These are phyloP conservation scores for Blastobasis adustella DNA, from an alignment of 2,888 invertebrate species.

Conservation along the genomic window DNA sequence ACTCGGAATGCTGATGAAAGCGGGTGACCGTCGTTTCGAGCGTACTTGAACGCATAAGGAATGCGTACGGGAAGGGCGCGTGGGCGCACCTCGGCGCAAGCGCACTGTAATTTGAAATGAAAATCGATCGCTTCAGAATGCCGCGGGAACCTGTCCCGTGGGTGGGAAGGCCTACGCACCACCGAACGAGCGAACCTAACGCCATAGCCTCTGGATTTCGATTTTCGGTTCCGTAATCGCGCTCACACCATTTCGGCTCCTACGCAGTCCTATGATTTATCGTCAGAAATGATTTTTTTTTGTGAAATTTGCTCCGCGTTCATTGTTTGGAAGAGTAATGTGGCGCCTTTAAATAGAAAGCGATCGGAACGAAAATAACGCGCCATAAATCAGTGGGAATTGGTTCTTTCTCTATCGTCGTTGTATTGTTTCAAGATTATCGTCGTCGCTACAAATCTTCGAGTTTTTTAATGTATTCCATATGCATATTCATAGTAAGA, in stretches of 20 bases:
- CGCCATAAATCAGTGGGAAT: background rate
- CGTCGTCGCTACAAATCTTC: no score
- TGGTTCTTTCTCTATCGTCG: background rate
- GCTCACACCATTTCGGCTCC: conserved; percentile 31
- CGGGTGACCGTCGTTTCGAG: conserved; percentile 33
- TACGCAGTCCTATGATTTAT: conserved; percentile 42
- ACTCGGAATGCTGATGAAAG: conserved; percentile 35
- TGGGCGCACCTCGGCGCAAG: conserved; percentile 36
- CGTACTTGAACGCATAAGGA: conserved; percentile 48
- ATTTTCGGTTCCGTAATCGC: conserved; percentile 33
- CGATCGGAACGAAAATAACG: conserved; percentile 8
- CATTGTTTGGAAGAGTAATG: conserved; percentile 14
- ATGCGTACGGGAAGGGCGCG: conserved; percentile 47
- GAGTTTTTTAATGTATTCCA: background rate
- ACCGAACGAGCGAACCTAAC: conserved; percentile 33
- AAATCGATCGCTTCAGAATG: conserved; percentile 61
- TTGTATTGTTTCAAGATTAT: no score
- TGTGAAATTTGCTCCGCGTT: conserved; percentile 14
- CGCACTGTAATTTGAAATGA: conserved; percentile 62
- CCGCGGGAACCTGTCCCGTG: conserved; percentile 57
- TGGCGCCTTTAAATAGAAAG: conserved; percentile 12
- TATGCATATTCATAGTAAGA: background rate
- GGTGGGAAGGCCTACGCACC: conserved; percentile 53
- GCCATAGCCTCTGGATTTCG: conserved; percentile 37
- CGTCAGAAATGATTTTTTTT: conserved; percentile 9